Evolutionary conservation across 1,140 invertebrate species (phyloP), one percentile per base, ranked within the genome.

Genomic region (Eueides isabella): DNA sequence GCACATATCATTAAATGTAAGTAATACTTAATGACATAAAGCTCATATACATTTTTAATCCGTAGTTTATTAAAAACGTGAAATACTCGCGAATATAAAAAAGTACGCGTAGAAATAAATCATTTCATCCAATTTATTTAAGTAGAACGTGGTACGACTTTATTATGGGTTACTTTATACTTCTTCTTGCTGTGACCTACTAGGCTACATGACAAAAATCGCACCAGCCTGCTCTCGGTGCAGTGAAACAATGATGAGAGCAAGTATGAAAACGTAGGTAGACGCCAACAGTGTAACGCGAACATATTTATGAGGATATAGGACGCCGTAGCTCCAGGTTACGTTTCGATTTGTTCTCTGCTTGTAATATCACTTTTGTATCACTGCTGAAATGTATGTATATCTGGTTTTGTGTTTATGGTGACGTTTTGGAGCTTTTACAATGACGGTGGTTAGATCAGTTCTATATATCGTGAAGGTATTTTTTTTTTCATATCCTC

Each of bases 221-320:
- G 48, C 48, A 44, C 41, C 41, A 55, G 48, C 48, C 11, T n/a
- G 48, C n/a, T 12, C 48, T 55, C 48, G 48, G 12, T 55, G 48
- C 48, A 55, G 48, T 55, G 48, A 55, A 55, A 55, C 48, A 55
- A 55, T 26, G 48, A 55, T 11, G 48, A 23, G 19, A 55, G 48
- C 19, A 12, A 23, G 48, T 26, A 14, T 26, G 19, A 5, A 38
- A 7, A 26, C 7, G 48, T 26, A 55, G 41, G 41, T 48, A 48
- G 41, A 48, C 35, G 35, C 35, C n/a, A 7, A 19, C 41, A 4
- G 12, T n/a, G 48, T 26, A 4, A 9, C 48, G 48, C 48, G 48
- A 23, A 12, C 48, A 55, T 44, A 44, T 55, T 55, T 55, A 55
- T 55, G 48, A 55, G 48, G 48, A 55, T 55, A 26, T 55, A 23